Evolutionary conservation across 2,888 invertebrate genomes (phyloP).

Genomic region (Mythimna albipuncta): DNA sequence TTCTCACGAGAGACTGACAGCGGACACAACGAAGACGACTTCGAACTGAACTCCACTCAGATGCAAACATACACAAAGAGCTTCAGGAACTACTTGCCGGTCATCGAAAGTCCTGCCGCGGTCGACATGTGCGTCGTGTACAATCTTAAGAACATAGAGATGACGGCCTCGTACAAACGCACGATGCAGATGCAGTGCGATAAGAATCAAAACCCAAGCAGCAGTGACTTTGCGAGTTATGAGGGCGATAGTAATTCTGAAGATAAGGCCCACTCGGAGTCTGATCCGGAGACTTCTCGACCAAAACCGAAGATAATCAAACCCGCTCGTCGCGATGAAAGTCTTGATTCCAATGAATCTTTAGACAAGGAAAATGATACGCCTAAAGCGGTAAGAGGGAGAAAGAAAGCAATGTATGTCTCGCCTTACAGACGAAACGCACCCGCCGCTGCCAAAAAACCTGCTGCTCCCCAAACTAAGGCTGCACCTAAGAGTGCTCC

Average conservation of each 20-base stretch:
- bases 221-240: conserved; percentile 86
- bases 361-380: conserved; percentile 82
- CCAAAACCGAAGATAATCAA: conserved; percentile 92
- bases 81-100: conserved; percentile 87
- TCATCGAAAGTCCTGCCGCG: conserved; percentile 85
- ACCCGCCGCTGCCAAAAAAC: conserved; percentile 79
- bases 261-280: conserved; percentile 88
- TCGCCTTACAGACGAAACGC: conserved; percentile 89
- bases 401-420: conserved; percentile 93
- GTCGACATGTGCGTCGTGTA: conserved; percentile 87
- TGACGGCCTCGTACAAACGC: conserved; percentile 81
- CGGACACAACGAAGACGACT: conserved; percentile 94
- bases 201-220: conserved; percentile 78
- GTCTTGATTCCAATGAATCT: conserved; percentile 86
- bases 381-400: conserved; percentile 92
- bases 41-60: conserved; percentile 91
- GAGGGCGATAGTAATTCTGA: conserved; percentile 91
- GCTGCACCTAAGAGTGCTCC: conserved; percentile 70
- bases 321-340: conserved; percentile 85
- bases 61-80: conserved; percentile 91
- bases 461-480: conserved; percentile 66
- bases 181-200: conserved; percentile 69
- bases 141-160: conserved; percentile 87
- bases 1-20: conserved; percentile 88
- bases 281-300: conserved; percentile 81